A percentile compares a stretch with the other conserved stretches of the same genome.
These are phyloP conservation scores for Plectropomus leopardus DNA, from an alignment of 2,113 vertebrate species.

Conservation along the genomic window DNA sequence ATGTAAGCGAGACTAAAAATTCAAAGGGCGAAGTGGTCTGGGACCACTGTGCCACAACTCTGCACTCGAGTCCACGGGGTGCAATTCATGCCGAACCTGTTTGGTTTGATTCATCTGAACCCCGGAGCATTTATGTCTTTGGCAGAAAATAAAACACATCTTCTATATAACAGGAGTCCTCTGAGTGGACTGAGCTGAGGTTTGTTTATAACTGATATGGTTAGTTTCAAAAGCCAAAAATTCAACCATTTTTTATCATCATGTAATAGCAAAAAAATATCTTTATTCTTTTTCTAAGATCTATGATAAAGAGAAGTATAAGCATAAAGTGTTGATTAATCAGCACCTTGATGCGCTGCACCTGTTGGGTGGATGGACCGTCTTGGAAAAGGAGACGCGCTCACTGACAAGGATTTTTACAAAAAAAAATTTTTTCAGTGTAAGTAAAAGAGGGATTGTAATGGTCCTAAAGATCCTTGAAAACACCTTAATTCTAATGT, in stretches of 20 bases:
- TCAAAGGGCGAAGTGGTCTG: not conserved
- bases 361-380: no score
- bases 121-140: not conserved
- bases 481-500: no score
- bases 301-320: not conserved
- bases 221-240: not conserved
- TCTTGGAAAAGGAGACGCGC: no score
- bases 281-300: not conserved
- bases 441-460: no score
- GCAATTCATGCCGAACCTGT: conserved; percentile 19
- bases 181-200: not conserved
- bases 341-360: no score
- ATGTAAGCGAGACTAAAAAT: conserved; percentile 3
- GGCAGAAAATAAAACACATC: not conserved
- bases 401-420: no score
- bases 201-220: not conserved
- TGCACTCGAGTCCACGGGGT: not conserved
- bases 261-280: not conserved
- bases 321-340: no score
- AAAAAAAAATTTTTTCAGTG: no score
- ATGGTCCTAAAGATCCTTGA: no score
- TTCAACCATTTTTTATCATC: no score
- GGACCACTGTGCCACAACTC: not conserved
- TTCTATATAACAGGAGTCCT: not conserved
- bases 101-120: conserved; percentile 21